phyloP scores from a whole-genome alignment of 1,140 invertebrate species.

The Drosophila ficusphila region DNA sequence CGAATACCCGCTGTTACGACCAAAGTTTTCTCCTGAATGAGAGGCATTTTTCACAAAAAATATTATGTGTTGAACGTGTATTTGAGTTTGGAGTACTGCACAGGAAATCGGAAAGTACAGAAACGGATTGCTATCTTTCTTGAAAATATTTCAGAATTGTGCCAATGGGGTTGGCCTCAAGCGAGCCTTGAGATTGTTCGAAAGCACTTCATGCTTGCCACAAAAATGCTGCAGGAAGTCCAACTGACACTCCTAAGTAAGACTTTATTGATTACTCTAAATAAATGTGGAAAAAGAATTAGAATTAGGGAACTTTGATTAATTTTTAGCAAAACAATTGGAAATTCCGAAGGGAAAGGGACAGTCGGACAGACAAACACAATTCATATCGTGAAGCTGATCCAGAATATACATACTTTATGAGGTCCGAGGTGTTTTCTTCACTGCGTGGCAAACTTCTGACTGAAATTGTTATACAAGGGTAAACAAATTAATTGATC shows the following conservation, averaged over 20 bases:
- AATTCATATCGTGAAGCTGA: no score
- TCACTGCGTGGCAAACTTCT: no score
- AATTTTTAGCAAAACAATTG: no score
- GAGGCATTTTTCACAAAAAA: constrained; percentile 21
- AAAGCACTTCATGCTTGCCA: constrained; percentile 62
- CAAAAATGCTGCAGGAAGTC: constrained; percentile 67
- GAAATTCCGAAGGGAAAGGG: no score
- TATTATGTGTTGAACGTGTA: constrained; percentile 1
- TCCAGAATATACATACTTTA: no score
- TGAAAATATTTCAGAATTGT: constrained; percentile 57
- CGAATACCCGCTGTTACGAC: constrained; percentile 18
- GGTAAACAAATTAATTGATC: no score
- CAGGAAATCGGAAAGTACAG: not conserved
- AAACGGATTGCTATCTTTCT: constrained; percentile 29
- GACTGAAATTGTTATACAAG: no score
- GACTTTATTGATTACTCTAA: no score
- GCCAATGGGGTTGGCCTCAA: constrained; percentile 20
- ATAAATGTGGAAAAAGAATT: not conserved
- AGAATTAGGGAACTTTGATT: no score
- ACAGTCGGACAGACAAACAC: no score
- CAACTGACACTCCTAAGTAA: constrained; percentile 33
- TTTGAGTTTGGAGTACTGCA: not conserved
- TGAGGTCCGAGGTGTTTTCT: no score
- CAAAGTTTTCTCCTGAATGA: not conserved
- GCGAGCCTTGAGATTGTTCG: constrained; percentile 57